Evolutionary conservation across 2,888 invertebrate species (phyloP).

Genomic region (Sepioteuthis lessoniana): DNA sequence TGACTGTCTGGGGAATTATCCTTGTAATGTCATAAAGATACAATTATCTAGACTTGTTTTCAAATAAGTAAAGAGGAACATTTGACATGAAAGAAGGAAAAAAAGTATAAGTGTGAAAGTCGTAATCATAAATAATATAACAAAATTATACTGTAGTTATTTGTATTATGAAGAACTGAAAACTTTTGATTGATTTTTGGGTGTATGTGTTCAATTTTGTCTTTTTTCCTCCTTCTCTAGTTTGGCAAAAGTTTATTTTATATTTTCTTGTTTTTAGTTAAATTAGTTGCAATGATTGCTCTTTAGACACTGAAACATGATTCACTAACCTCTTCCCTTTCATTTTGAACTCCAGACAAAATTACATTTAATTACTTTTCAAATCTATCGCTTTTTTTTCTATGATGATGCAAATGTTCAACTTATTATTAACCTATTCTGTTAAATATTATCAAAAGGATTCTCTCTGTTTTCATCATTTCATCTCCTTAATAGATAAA

Average conservation of each 20-base stretch:
- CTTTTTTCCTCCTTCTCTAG: too few species aligned
- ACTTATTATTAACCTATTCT: not conserved
- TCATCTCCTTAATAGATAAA: not conserved
- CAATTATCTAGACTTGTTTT: not conserved
- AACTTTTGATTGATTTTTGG: not conserved
- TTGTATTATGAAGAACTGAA: not conserved
- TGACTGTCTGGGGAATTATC: not conserved
- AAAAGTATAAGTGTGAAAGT: not conserved
- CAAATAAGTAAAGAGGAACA: not conserved
- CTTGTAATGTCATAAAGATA: not conserved
- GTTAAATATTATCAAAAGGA: not conserved
- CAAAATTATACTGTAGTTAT: not conserved
- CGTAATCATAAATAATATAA: not conserved
- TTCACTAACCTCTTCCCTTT: not conserved
- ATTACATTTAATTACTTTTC: slow-evolving; percentile 13
- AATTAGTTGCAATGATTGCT: slow-evolving; percentile 17
- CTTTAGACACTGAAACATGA: slow-evolving; percentile 1
- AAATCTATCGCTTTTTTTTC: not conserved
- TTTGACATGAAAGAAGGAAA: not conserved
- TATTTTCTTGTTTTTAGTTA: not conserved
- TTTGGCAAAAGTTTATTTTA: not conserved
- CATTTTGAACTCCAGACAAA: not conserved
- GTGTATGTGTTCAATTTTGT: not conserved
- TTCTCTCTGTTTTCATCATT: not conserved
- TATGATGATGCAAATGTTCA: not conserved